phyloP scores from a whole-genome alignment of 2,797 vertebrate species.

The Notolabrus celidotus region DNA sequence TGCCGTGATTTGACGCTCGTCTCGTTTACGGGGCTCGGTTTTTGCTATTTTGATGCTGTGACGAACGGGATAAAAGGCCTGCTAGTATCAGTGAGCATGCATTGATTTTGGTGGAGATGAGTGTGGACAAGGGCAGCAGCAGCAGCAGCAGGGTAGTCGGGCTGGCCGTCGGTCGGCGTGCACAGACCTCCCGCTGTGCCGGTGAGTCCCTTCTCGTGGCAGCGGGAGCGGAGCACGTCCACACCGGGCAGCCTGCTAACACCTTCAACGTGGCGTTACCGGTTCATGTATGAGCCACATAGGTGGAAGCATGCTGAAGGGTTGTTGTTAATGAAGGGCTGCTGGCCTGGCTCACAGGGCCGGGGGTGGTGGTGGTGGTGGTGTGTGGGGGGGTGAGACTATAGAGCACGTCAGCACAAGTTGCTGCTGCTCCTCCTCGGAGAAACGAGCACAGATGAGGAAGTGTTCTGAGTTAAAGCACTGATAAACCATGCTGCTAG shows the following conservation, averaged over 20 bases:
- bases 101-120: constrained; percentile 69
- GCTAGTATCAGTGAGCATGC: constrained; percentile 62
- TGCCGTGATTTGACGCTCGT: constrained; percentile 26
- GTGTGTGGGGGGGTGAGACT: constrained; percentile 13
- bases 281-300: constrained; percentile 7
- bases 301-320: neutral
- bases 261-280: constrained; percentile 1
- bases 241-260: constrained; percentile 12
- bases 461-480: constrained; percentile 55
- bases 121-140: constrained; percentile 56
- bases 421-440: constrained; percentile 38
- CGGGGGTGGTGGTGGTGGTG: constrained; percentile 27
- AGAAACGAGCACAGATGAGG: constrained; percentile 60
- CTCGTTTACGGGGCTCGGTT: neutral
- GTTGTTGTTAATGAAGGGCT: constrained; percentile 39
- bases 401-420: constrained; percentile 78
- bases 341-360: constrained; percentile 64
- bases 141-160: constrained; percentile 45
- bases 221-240: constrained; percentile 25
- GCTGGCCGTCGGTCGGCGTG: constrained; percentile 32
- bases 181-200: constrained; percentile 62
- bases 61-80: constrained; percentile 56
- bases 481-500: constrained; percentile 8
- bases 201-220: constrained; percentile 19
- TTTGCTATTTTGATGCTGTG: constrained; percentile 41